These are phyloP conservation scores for Nixonia krombeini DNA, from an alignment of 1,140 invertebrate species.

Conservation along the genomic window DNA sequence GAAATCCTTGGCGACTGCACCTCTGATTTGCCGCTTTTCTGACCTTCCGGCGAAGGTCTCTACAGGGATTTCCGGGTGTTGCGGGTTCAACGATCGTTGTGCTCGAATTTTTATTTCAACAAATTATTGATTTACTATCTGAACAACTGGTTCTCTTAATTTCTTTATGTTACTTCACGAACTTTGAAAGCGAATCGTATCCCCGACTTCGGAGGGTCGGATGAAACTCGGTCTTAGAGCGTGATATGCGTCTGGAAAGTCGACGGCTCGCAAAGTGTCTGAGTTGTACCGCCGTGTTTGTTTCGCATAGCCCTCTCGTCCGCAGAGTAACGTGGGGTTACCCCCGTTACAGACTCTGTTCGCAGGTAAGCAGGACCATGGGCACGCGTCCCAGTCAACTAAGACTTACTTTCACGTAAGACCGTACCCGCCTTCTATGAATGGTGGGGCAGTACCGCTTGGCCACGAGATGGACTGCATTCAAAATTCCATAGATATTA, in stretches of 20 bases:
- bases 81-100: slow-evolving; percentile 7
- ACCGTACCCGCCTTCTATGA: slow-evolving; percentile 47
- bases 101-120: background rate
- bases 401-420: slow-evolving; percentile 67
- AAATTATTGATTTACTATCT: too few relatives aligned
- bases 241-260: slow-evolving; percentile 44
- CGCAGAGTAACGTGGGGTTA: slow-evolving; percentile 49
- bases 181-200: too few relatives aligned
- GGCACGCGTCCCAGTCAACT: slow-evolving; percentile 64
- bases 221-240: too few relatives aligned
- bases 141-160: too few relatives aligned
- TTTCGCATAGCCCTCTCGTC: slow-evolving; percentile 48
- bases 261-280: slow-evolving; percentile 57
- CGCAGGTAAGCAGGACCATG: slow-evolving; percentile 45
- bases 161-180: too few relatives aligned
- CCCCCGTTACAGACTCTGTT: slow-evolving; percentile 45
- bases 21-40: background rate
- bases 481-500: slow-evolving; percentile 35
- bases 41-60: too few relatives aligned
- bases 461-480: slow-evolving; percentile 30
- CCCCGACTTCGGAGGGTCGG: slow-evolving; percentile 6
- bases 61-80: slow-evolving; percentile 13
- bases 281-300: slow-evolving; percentile 43
- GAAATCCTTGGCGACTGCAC: background rate
- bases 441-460: slow-evolving; percentile 44